phyloP scores from a whole-genome alignment of 2,113 vertebrate genomes.

The Atlantisia rogersi region DNA sequence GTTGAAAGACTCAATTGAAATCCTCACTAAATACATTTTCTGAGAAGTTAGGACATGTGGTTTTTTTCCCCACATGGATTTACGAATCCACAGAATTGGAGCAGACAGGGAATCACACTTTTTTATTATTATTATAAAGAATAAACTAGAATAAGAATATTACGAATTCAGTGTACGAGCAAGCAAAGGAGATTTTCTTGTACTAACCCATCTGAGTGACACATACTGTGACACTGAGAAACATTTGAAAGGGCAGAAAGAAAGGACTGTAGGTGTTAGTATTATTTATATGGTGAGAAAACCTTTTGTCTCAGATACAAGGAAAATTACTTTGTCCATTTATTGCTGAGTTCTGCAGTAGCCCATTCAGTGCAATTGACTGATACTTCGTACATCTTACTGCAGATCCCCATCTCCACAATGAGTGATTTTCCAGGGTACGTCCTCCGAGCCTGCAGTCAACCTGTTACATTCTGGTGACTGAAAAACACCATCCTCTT shows the following conservation, averaged over 20 bases:
- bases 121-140: constrained; percentile 19
- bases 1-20: constrained; percentile 58
- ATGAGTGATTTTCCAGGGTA: background rate
- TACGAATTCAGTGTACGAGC: background rate
- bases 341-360: background rate
- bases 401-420: background rate
- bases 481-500: background rate
- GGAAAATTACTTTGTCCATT: background rate
- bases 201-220: background rate
- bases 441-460: accelerated
- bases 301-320: background rate
- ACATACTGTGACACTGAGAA: background rate
- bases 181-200: constrained; percentile 49
- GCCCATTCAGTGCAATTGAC: background rate
- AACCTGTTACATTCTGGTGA: background rate
- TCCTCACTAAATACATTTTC: constrained; percentile 41
- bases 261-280: background rate
- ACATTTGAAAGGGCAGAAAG: background rate
- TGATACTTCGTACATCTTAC: background rate
- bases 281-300: background rate
- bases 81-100: constrained; percentile 17
- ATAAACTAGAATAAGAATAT: constrained; percentile 33
- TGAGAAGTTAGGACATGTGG: constrained; percentile 42
- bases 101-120: constrained; percentile 3
- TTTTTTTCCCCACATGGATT: constrained; percentile 40